Base-by-base conservation (phyloP, 1,140 invertebrate genomes). In the Bombus impatiens region DNA sequence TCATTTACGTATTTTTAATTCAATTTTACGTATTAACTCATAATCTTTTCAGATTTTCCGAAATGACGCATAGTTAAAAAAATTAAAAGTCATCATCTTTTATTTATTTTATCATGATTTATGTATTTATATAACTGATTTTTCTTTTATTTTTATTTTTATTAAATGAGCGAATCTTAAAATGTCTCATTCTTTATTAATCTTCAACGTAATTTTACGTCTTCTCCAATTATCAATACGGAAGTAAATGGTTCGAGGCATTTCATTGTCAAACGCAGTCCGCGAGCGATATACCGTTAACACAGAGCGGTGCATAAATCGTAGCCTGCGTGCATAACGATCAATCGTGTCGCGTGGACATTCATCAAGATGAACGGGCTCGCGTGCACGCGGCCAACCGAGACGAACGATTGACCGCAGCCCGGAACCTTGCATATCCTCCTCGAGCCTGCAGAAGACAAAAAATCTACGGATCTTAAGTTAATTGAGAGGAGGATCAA, bases 361-460 rank as follows among this genome's bases (percentile, higher is more conserved):
- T 80, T 80, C 80, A 85, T 75, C 70, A 79, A 89, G 75, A 84
- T 75, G 68, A 70, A 65, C 84, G 72, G 68, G 28, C 57, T 74
- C 75, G 72, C 72, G 53, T 59, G 85, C n/a, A 81, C 57, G 77
- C 89, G 79, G 81, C 75, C 40, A 84, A 79, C 78, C 82, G 67
- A 74, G 74, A 68, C 82, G 83, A 57, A 15, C 57, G 18, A 32
- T 13, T 13, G 15, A 42, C 22, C 72, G 35, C 9, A n/a, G 71
- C 15, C 40, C 25, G 32, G 37, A 40, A 70, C 47, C 65, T 82
- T 86, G 25, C 67, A 68, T 22, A 68, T 68, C 67, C 67, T 68
- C 35, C 35, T 68, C 42, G 59, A 71, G n/a, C 5, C n/a, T 37
- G 13, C 1, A 13, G n/a, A 44, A 22, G 3, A 70, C 13, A 42